Base-by-base conservation (phyloP, 1,140 invertebrate genomes). In the Oedothorax gibbosus region DNA sequence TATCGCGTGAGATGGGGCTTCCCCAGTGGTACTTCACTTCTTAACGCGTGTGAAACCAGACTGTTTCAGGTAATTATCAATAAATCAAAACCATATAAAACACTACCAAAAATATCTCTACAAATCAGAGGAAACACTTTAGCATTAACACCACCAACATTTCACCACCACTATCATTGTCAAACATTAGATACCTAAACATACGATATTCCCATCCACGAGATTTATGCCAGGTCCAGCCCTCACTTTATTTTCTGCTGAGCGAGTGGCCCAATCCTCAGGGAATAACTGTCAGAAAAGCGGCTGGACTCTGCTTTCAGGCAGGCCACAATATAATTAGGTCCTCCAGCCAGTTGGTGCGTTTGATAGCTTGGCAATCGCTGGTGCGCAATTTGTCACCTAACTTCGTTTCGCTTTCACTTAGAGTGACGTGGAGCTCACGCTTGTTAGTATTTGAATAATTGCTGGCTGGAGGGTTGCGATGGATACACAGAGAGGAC, bases 371-470 rank as follows among this genome's bases (percentile, higher is more conserved):
- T 65, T 77, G 60, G 65, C 75, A 77, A 64, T 53, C n/a, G 75
- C 51, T 57, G 65, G 53, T 64, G 60, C 60, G 75, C 49, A 50
- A 77, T 77, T 64, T 77, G 75, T 77, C 75, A 77, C 75, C 53
- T 64, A 65, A 18, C 35, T 54, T 64, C 57, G 65, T 64, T 75
- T 77, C 15, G 21, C 60, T 77, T 77, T 77, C 75, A 77, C 75
- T 77, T 64, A 77, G 65, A 77, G 60, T 54, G 75, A 77, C 62
- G 65, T 77, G 21, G 50, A 49, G n/a, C 57, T 75, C 72, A 57
- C 72, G 54, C 18, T n/a, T 21, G 54, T 20, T 14, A 65, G 21
- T 50, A 65, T 65, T 77, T 77, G 75, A 77, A 77, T 77, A 77
- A 77, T 77, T 77, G 49, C 60, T n/a, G 18, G 7, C 18, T 75